A percentile compares a stretch with the other conserved stretches of the same genome.
phyloP scores from a whole-genome alignment of 1,140 invertebrate species.

The Papilio helenus region DNA sequence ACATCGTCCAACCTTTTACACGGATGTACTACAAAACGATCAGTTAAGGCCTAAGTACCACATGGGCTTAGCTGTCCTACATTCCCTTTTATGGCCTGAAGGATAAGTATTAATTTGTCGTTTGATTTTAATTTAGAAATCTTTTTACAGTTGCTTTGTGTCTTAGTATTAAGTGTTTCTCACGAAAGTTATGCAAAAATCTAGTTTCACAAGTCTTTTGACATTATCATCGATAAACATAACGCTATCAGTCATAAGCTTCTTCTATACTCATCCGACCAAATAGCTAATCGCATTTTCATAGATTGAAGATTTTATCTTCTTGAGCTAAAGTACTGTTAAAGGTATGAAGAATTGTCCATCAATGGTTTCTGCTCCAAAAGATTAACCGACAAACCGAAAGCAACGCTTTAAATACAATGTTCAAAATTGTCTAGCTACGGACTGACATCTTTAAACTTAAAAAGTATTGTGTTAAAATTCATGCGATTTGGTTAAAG shows the following conservation, averaged over 20 bases:
- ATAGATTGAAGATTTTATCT: not conserved
- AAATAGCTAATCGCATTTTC: not conserved
- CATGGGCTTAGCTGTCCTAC: not conserved
- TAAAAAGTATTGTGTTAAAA: too few species aligned
- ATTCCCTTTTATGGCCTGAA: not conserved
- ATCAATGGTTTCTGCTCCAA: not conserved
- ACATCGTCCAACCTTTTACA: conserved; percentile 9
- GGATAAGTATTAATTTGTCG: not conserved
- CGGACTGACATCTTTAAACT: not conserved
- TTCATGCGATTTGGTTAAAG: not conserved
- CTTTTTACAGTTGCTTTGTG: not conserved
- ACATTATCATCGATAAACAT: too few species aligned
- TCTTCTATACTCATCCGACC: not conserved
- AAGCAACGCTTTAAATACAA: not conserved
- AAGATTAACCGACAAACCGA: not conserved
- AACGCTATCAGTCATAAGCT: not conserved
- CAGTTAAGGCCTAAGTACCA: not conserved
- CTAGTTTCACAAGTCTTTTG: too few species aligned
- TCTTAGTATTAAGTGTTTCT: not conserved
- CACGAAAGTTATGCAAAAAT: not conserved
- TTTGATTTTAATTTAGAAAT: not conserved
- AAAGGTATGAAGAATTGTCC: not conserved
- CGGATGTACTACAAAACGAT: conserved; percentile 4
- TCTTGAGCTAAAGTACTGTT: not conserved
- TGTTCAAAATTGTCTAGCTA: not conserved